Percentiles rank a stretch among this genome's conserved stretches.
Evolutionary conservation across 2,113 vertebrate genomes (phyloP).

Genomic region (Lynx canadensis): DNA sequence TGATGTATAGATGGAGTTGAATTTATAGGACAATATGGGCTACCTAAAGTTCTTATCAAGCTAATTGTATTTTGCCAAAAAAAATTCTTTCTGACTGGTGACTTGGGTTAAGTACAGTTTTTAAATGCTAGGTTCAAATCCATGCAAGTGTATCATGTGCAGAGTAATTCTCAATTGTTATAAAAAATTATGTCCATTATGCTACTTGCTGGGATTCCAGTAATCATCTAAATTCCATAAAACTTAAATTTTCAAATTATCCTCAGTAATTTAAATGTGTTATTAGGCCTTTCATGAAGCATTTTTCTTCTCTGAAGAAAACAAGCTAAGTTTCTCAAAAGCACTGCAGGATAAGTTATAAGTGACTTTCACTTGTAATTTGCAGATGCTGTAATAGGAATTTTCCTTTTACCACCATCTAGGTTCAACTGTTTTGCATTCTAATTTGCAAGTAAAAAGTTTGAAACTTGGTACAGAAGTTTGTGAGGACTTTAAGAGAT

Average conservation of each 20-base stretch:
- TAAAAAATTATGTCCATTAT: constrained; percentile 79
- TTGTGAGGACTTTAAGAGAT: not conserved
- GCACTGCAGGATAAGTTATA: constrained; percentile 66
- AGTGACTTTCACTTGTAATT: constrained; percentile 78
- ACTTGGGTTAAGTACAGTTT: constrained; percentile 69
- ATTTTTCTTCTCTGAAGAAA: constrained; percentile 82
- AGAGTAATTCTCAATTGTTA: constrained; percentile 79
- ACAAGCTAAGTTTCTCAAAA: constrained; percentile 79
- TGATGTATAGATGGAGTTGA: constrained; percentile 43
- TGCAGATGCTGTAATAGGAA: constrained; percentile 62
- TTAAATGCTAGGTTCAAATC: constrained; percentile 72
- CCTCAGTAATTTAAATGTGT: constrained; percentile 77
- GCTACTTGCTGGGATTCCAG: constrained; percentile 75
- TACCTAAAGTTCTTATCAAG: constrained; percentile 64
- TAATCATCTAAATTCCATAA: constrained; percentile 82
- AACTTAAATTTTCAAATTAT: constrained; percentile 82
- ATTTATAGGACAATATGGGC: constrained; percentile 15
- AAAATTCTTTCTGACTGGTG: constrained; percentile 47
- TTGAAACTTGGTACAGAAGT: constrained; percentile 61
- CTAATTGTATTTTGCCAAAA: constrained; percentile 63
- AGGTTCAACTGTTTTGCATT: constrained; percentile 74
- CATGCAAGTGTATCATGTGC: constrained; percentile 65
- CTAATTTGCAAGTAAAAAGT: constrained; percentile 71
- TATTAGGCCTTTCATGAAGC: constrained; percentile 79
- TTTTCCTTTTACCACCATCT: constrained; percentile 73